Conservation (phyloP, 2,113 vertebrate genomes). For the human region GRCh38 chr14:85655001-85655500, state of each 20-base stretch:
- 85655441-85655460: neutral
- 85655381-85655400: slow-evolving; percentile 40
- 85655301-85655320: slow-evolving; percentile 76
- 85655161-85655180: neutral
- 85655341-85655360: slow-evolving; percentile 62
- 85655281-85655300: slow-evolving; percentile 73
- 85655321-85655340: slow-evolving; percentile 58
- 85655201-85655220: slow-evolving; percentile 21
- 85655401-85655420: neutral
- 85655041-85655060: slow-evolving; percentile 74
- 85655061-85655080: slow-evolving; percentile 59
- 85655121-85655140: neutral
- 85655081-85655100: slow-evolving; percentile 75
- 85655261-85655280: slow-evolving; percentile 59
- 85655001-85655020: slow-evolving; percentile 76
- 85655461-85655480: slow-evolving; percentile 3
- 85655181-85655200: slow-evolving; percentile 39
- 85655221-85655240: slow-evolving; percentile 69
- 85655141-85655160: slow-evolving; percentile 50
- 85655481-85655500: neutral
- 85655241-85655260: slow-evolving; percentile 7
- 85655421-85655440: neutral
- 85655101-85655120: slow-evolving; percentile 65
- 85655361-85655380: slow-evolving; percentile 30
- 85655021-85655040: slow-evolving; percentile 71